Evolutionary conservation across 2,888 invertebrate species (phyloP), one percentile per base, ranked within the genome.

Genomic region (Danaus chrysippus): DNA sequence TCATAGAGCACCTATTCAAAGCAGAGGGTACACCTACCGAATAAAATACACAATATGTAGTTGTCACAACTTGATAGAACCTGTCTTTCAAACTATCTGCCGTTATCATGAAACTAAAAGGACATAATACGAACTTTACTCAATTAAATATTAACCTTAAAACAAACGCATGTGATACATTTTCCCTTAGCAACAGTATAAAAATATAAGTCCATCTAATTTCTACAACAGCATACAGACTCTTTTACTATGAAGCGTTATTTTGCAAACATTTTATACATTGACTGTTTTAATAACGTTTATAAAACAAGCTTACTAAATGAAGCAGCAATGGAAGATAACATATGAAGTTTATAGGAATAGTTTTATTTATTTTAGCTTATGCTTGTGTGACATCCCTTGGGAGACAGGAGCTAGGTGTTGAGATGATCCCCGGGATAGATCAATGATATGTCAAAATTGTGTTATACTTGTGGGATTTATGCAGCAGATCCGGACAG

Each of bases 371-470:
- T 56, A 49, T 68, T 66, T 62, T 59, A 68, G 67, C 74, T 73
- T 71, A 72, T 74, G 77, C 79, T 82, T 77, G 76, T 64, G 71
- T 67, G 71, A 68, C 66, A 66, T 81, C 83, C 80, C 81, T 61
- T 65, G 73, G 73, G 85, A 80, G 78, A 74, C 75, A 71, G 75
- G 59, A 77, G 77, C 78, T 79, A 84, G 86, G 87, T 86, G 87
- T 84, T 82, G 85, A 86, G 79, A 78, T 85, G 83, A 84, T 83
- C 77, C 78, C 78, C 76, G 78, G 82, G 82, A 84, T 85, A 86
- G 82, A 88, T 88, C 89, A 88, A 87, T 87, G 86, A 83, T 85
- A 85, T 82, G 88, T 90, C 90, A 90, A 86, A 90, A 88, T 79
- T 79, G 81, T 79, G 84, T 86, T 84, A 82, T 83, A 82, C 86